Base-by-base conservation (phyloP, 2,113 vertebrate species). In the Leucopsar rothschildi region DNA sequence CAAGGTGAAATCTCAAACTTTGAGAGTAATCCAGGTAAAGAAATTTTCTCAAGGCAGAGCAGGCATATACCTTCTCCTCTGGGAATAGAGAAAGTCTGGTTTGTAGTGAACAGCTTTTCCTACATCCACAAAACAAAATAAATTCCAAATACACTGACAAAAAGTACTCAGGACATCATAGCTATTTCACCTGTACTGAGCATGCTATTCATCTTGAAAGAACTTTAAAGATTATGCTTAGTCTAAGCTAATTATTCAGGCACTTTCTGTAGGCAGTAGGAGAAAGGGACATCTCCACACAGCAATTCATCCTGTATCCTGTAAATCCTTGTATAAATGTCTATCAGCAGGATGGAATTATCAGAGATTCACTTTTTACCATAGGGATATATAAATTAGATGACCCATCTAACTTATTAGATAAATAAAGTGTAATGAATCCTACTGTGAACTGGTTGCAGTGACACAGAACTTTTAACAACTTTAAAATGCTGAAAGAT, bases 161-260 rank as follows among this genome's bases (percentile, higher is more conserved):
- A 68, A 86, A 52, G 1, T 27, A 27, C 10, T 40, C 27, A 29
- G 14, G 28, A 40, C 15, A 53, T 35, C 33, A 63, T 2, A 68
- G 15, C 1, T 64, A 16, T 57, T 85, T 64, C 35, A 60, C 29
- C 35, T 91, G 28, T 59, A 37, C 22, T 49, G 17, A 53, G 20
- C 9, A 60, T 0, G 0, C 5, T 52, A 33, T 52, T 72, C 2
- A 53, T 29, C 24, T 83, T 6, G 18, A 6, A 11, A 1, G 4
- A 69, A 15, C 6, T 56, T 68, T 56, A 72, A 83, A 72, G 6
- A 37, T 37, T 22, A 5, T 16, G 4, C 40, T 82, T 56, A 60
- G 12, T 18, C 49, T 79, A 19, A 33, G 15, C 0, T 72, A 44
- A 80, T 61, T 77, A 16, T 31, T 49, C 47, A 77, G 40, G 17